Evolutionary conservation across 92 coral and sea anemone genomes (phyloP), one percentile per base, ranked within the genome.

Genomic region (Epizoanthus illoricatus): DNA sequence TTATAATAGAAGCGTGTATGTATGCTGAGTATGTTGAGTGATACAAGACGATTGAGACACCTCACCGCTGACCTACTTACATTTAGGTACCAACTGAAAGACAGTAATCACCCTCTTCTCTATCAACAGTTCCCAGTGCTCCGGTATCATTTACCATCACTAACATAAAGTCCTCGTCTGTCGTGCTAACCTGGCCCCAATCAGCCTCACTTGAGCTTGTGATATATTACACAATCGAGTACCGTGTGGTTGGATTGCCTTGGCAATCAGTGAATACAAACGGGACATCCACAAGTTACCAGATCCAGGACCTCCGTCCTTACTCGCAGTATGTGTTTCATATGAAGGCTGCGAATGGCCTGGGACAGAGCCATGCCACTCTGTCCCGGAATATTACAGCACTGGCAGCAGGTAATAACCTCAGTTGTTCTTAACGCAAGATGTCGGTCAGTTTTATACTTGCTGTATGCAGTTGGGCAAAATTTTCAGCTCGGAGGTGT

Each of bases 301-400:
- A 59, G 23, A 88, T 88, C 71, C 28, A 70, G 7, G 72, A 88
- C 52, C 74, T 96, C 19, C 18, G 65, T 69, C 80, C 98, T 0
- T 93, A 86, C 73, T 91, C 97, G 33, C 49, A 28, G 36, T 93
- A 93, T 79, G 45, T 59, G 62, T 87, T 93, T 65, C 91, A 96
- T 70, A 88, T 96, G 66, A 90, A 74, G 66, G 94, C 92, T 19
- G 83, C 56, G 16, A 96, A 96, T 89, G 98, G 91, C 73, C 91
- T 96, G 85, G 99, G 99, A 20, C 81, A 82, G 63, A 91, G 98
- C 80, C 65, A 21, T 5, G 76, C 74, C 80, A 82, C 98, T 71
- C 70, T 55, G 69, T 47, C 59, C 63, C 68, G 71, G 75, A 93
- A 93, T 78, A 86, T 80, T 33, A 91, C 90, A 58, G 93, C 99